These are phyloP conservation scores for Perithous albicinctus DNA, from an alignment of 2,888 invertebrate genomes.

Conservation along the genomic window DNA sequence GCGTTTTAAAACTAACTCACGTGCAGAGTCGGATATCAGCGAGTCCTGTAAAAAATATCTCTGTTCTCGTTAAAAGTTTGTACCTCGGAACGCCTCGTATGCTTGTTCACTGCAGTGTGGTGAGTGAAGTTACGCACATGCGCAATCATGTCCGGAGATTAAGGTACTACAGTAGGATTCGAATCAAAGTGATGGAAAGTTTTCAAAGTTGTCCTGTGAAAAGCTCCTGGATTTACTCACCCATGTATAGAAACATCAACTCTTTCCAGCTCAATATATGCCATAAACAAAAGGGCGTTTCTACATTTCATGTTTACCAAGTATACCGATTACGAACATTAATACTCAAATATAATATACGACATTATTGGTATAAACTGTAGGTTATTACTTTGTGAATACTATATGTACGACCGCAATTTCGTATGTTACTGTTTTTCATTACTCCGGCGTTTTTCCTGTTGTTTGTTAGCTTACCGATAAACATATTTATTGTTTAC, in stretches of 20 bases:
- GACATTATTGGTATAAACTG: no score
- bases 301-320: not conserved
- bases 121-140: not conserved
- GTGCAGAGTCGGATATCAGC: not conserved
- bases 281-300: not conserved
- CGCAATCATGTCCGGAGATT: not conserved
- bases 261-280: not conserved
- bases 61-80: slow-evolving; percentile 19
- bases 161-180: not conserved
- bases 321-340: no score
- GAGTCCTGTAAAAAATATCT: not conserved
- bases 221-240: not conserved
- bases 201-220: not conserved
- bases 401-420: no score
- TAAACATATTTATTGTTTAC: no score
- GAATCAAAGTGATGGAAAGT: not conserved
- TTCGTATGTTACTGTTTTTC: no score
- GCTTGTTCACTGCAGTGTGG: not conserved
- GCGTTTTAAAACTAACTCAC: slow-evolving; percentile 1
- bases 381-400: no score
- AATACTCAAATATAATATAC: no score
- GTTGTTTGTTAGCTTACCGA: no score
- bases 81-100: not conserved
- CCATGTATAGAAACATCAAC: not conserved
- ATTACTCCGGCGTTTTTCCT: no score